phyloP scores from a whole-genome alignment of 35 echinoderm and acorn worm species.

The Apostichopus californicus region DNA sequence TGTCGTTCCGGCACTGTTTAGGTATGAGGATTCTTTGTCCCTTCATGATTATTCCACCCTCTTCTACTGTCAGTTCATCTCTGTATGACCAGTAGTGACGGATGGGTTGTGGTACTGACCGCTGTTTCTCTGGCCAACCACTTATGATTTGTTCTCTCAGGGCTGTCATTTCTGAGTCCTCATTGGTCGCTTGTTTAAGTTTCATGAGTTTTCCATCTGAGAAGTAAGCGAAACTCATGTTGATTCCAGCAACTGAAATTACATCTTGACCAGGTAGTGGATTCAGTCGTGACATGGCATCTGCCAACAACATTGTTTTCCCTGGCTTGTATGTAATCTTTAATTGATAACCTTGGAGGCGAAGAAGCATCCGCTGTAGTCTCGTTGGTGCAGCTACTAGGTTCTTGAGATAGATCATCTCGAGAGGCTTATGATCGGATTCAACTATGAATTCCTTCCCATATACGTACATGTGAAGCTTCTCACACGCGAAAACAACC shows the following conservation, averaged over 20 bases:
- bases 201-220: neutral
- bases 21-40: no score
- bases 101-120: no score
- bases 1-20: constrained; percentile 54
- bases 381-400: neutral
- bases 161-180: neutral
- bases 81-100: no score
- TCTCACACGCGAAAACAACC: no score
- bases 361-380: constrained; percentile 50
- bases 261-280: neutral
- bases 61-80: no score
- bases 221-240: constrained; percentile 36
- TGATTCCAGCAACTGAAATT: neutral
- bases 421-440: constrained; percentile 27
- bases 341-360: constrained; percentile 57
- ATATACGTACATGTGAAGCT: neutral
- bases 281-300: constrained; percentile 54
- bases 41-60: no score
- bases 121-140: no score
- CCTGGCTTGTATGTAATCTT: constrained; percentile 59
- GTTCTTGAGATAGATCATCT: constrained; percentile 20
- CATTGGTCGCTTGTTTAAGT: constrained; percentile 17
- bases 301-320: constrained; percentile 50
- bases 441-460: constrained; percentile 50
- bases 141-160: no score